Percentiles rank a stretch among this genome's conserved stretches.
Evolutionary conservation across 2,113 vertebrate species (phyloP).

Genomic region (Hypocryptadius cinnamomeus): DNA sequence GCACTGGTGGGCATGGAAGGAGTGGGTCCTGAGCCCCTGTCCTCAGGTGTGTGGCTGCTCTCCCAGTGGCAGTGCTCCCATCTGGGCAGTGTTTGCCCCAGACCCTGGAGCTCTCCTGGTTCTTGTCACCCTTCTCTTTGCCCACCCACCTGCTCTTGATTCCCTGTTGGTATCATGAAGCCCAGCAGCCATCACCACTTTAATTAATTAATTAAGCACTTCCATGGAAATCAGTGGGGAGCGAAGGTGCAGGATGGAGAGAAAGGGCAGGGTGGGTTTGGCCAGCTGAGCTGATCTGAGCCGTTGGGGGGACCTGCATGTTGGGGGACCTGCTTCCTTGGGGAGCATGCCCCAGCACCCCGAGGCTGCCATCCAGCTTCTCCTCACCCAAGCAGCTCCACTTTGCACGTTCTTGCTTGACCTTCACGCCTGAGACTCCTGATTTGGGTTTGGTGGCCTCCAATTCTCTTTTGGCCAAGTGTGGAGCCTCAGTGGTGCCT

Average conservation of each 20-base stretch:
- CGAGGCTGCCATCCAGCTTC: rapidly evolving
- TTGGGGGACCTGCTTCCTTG: not conserved
- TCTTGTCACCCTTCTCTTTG: not conserved
- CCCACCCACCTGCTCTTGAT: not conserved
- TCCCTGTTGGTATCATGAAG: not conserved
- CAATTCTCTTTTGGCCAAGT: not conserved
- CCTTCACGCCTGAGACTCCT: not conserved
- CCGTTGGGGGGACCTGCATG: not conserved
- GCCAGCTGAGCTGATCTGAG: rapidly evolving
- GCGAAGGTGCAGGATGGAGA: not conserved
- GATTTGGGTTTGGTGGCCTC: not conserved
- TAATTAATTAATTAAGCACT: not conserved
- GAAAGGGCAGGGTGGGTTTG: not conserved
- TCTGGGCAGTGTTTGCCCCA: not conserved
- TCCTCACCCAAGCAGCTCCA: not conserved
- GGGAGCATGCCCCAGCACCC: not conserved
- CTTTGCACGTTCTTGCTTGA: not conserved
- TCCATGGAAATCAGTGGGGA: not conserved
- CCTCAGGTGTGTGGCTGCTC: rapidly evolving
- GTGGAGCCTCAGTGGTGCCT: not conserved
- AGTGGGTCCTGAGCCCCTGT: not conserved
- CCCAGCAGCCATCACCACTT: not conserved
- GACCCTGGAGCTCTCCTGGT: not conserved
- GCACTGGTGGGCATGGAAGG: not conserved
- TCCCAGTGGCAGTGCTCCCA: rapidly evolving